Conservation (phyloP, 2,888 invertebrate genomes). For the Idaea straminata region DNA sequence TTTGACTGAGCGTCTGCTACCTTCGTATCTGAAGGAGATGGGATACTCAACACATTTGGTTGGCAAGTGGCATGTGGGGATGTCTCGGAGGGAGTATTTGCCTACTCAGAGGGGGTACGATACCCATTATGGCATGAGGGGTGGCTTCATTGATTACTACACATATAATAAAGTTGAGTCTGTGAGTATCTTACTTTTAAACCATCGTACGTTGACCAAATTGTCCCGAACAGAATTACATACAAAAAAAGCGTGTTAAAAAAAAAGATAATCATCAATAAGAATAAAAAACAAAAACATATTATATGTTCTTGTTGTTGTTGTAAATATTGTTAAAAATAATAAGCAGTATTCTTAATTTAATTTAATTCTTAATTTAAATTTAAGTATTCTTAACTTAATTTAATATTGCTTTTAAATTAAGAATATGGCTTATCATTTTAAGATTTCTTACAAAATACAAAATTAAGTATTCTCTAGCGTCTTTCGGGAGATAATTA, state of each 20-base stretch:
- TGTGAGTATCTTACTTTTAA: conserved; percentile 41
- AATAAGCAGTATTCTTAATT: neutral
- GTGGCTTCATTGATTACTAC: conserved; percentile 88
- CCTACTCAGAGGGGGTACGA: conserved; percentile 90
- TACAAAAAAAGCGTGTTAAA: too few species aligned
- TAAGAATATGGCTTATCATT: too few species aligned
- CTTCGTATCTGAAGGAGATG: conserved; percentile 81
- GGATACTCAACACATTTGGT: conserved; percentile 91
- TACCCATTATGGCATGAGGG: conserved; percentile 88
- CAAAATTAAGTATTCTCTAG: too few species aligned
- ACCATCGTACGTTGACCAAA: too few species aligned
- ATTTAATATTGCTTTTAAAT: too few species aligned
- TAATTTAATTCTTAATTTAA: too few species aligned
- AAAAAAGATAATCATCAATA: too few species aligned
- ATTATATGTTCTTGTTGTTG: conserved; percentile 2
- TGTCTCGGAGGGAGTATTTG: conserved; percentile 84
- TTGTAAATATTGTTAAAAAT: neutral
- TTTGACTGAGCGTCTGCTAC: conserved; percentile 77
- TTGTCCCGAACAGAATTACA: too few species aligned
- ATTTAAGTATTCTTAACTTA: neutral
- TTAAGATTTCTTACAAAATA: too few species aligned
- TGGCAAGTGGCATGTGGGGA: conserved; percentile 96
- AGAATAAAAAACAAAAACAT: too few species aligned
- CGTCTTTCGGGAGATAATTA: too few species aligned
- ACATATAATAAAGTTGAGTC: conserved; percentile 67